Evolutionary conservation across 2,888 invertebrate genomes (phyloP).

Genomic region (Girardia tigrina): DNA sequence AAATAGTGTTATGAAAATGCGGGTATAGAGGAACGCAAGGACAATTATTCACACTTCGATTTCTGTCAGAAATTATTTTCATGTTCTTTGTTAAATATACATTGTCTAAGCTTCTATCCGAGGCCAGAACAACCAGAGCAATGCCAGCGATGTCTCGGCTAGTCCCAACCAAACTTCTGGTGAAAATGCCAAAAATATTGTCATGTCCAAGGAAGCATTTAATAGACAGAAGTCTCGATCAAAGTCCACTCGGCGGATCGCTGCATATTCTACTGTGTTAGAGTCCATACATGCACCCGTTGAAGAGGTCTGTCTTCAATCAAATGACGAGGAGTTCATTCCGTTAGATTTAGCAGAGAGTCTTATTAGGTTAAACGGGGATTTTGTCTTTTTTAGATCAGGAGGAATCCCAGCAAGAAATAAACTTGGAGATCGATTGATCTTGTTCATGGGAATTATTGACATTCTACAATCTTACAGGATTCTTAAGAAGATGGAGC

Average conservation of each 20-base stretch:
- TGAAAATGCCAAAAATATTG: not conserved
- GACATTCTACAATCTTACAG: slow-evolving; percentile 96
- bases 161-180: not conserved
- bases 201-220: not conserved
- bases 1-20: too few relatives aligned
- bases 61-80: too few relatives aligned
- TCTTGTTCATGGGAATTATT: slow-evolving; percentile 87
- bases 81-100: too few relatives aligned
- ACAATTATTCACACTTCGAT: too few relatives aligned
- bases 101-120: not conserved
- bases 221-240: slow-evolving; percentile 7
- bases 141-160: not conserved
- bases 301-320: slow-evolving; percentile 75
- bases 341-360: slow-evolving; percentile 74
- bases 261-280: slow-evolving; percentile 92
- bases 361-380: too few relatives aligned
- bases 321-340: slow-evolving; percentile 62
- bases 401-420: slow-evolving; percentile 94
- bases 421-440: slow-evolving; percentile 79
- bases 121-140: slow-evolving; percentile 5
- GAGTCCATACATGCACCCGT: slow-evolving; percentile 93
- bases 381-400: slow-evolving; percentile 58
- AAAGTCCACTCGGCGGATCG: slow-evolving; percentile 61
- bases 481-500: slow-evolving; percentile 89
- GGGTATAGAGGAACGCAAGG: too few relatives aligned